These are phyloP conservation scores for Chymomyza caudatula DNA, from an alignment of 2,888 invertebrate genomes.

Conservation along the genomic window DNA sequence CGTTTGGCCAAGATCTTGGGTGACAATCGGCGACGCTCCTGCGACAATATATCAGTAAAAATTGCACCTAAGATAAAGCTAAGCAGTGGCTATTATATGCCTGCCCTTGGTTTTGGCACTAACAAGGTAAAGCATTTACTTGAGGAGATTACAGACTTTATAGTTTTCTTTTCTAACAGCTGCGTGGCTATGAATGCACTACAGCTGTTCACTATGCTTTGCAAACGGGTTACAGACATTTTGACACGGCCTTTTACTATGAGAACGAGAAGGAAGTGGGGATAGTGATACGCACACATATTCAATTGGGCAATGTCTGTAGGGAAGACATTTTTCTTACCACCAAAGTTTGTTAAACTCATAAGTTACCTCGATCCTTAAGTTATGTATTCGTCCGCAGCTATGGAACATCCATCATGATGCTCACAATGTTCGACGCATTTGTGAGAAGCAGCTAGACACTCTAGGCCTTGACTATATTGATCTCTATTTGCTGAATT, in stretches of 20 bases:
- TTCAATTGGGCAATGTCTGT: slow-evolving; percentile 76
- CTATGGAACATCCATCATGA: slow-evolving; percentile 80
- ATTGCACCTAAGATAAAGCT: slow-evolving; percentile 81
- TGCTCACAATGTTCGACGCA: slow-evolving; percentile 82
- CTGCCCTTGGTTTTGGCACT: slow-evolving; percentile 86
- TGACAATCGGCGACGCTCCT: slow-evolving; percentile 35
- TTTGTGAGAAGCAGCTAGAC: slow-evolving; percentile 82
- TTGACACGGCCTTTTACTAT: slow-evolving; percentile 80
- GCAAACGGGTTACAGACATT: slow-evolving; percentile 79
- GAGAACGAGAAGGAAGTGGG: slow-evolving; percentile 78
- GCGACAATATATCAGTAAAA: slow-evolving; percentile 35
- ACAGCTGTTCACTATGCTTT: slow-evolving; percentile 78
- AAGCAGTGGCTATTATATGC: slow-evolving; percentile 82
- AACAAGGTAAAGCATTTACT: slow-evolving; percentile 10
- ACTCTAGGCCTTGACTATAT: slow-evolving; percentile 85
- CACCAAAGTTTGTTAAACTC: slow-evolving; percentile 61
- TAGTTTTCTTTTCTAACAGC: slow-evolving; percentile 12
- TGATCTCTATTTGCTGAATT: slow-evolving; percentile 90
- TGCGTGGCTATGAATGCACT: slow-evolving; percentile 66
- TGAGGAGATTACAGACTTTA: background rate
- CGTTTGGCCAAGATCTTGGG: slow-evolving; percentile 40
- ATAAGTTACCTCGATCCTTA: background rate
- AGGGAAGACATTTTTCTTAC: slow-evolving; percentile 77
- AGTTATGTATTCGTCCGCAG: slow-evolving; percentile 10
- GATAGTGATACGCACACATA: slow-evolving; percentile 77